These are phyloP conservation scores for Callipepla californica DNA, from an alignment of 2,113 vertebrate species.

Conservation along the genomic window DNA sequence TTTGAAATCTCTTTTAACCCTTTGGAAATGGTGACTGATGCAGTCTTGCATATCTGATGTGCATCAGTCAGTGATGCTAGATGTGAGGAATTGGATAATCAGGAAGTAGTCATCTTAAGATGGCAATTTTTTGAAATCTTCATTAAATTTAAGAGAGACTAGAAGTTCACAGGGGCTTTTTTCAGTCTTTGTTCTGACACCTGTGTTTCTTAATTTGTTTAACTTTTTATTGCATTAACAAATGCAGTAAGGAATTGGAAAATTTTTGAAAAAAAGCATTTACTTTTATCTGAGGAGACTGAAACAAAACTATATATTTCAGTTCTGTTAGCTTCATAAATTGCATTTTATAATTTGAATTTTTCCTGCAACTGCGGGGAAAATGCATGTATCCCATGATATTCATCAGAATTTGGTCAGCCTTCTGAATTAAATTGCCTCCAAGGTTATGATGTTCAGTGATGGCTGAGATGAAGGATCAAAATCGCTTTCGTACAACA, in stretches of 20 bases:
- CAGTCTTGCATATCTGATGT: neutral
- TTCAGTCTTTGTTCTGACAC: neutral
- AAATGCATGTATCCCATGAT: neutral
- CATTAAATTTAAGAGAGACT: neutral
- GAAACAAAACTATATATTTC: neutral
- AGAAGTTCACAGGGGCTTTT: neutral
- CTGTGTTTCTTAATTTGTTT: neutral
- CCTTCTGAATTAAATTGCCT: neutral
- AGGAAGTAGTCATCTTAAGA: neutral
- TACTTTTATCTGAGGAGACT: neutral
- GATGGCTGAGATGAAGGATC: neutral
- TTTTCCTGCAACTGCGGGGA: neutral
- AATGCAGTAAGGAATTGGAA: neutral
- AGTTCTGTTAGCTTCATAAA: neutral
- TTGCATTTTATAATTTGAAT: neutral
- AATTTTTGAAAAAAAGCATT: neutral
- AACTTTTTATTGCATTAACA: neutral
- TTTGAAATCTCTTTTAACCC: neutral
- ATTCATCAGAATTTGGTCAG: neutral
- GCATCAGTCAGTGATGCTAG: neutral
- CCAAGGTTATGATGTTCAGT: neutral
- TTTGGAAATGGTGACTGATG: neutral
- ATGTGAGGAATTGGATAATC: neutral
- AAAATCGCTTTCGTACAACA: neutral
- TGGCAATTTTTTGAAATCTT: neutral